Conservation (phyloP, 2,888 invertebrate genomes). For the Lissocephala sabroskyi region DNA sequence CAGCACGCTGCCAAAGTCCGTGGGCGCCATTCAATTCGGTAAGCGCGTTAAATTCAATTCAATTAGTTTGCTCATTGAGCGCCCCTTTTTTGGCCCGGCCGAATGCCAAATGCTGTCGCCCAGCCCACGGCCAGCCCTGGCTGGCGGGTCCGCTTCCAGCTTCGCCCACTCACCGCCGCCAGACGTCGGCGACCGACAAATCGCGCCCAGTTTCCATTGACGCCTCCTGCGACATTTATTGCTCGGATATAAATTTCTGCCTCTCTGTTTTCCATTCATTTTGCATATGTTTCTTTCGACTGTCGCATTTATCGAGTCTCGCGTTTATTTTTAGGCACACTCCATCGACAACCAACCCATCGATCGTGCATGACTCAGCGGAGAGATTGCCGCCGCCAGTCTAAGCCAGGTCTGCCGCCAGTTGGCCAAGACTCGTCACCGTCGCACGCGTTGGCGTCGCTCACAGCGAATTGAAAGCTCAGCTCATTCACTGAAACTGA, state of each 20-base stretch:
- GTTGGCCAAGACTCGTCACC: slow-evolving; percentile 39
- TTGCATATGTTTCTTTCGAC: not conserved
- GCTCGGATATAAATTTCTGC: no score
- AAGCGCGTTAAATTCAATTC: slow-evolving; percentile 39
- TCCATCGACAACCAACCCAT: slow-evolving; percentile 8
- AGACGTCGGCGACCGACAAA: slow-evolving; percentile 12
- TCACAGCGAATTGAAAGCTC: slow-evolving; percentile 24
- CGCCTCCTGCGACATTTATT: slow-evolving; percentile 49
- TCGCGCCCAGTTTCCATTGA: slow-evolving; percentile 33
- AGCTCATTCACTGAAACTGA: slow-evolving; percentile 5
- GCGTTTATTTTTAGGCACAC: slow-evolving; percentile 18
- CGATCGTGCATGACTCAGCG: slow-evolving; percentile 36
- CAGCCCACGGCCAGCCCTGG: slow-evolving; percentile 25
- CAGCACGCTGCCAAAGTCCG: no score
- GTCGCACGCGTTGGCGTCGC: slow-evolving; percentile 15
- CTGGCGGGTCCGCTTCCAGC: slow-evolving; percentile 33
- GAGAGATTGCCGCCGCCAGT: slow-evolving; percentile 11
- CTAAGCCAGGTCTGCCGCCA: slow-evolving; percentile 53
- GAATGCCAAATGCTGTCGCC: slow-evolving; percentile 32
- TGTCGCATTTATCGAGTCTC: not conserved
- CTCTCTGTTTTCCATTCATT: slow-evolving; percentile 7
- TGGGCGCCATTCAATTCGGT: slow-evolving; percentile 32
- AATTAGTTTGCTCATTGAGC: slow-evolving; percentile 49
- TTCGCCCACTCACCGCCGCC: slow-evolving; percentile 36
- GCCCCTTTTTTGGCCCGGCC: slow-evolving; percentile 41